These are phyloP conservation scores for Sericinus montela DNA, from an alignment of 2,888 invertebrate genomes.

Conservation along the genomic window DNA sequence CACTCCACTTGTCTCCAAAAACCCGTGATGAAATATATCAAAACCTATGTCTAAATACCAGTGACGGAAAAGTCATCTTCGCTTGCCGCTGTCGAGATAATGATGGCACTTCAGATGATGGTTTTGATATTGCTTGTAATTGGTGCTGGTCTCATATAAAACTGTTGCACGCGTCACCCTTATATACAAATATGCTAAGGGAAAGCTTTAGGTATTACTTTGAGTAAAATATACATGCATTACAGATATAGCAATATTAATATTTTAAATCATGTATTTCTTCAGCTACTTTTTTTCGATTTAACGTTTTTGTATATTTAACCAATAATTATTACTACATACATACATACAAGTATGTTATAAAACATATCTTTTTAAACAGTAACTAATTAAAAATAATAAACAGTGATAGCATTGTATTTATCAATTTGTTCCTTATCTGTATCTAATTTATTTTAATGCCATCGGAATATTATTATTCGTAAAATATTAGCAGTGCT, in stretches of 20 bases:
- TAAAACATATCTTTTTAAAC: too few species aligned
- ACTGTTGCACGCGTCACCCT: constrained; percentile 74
- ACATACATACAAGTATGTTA: too few species aligned
- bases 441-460: background rate
- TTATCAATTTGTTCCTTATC: background rate
- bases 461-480: background rate
- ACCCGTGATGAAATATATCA: constrained; percentile 61
- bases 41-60: constrained; percentile 54
- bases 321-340: too few species aligned
- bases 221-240: background rate
- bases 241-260: background rate
- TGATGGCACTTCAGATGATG: constrained; percentile 75
- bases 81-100: constrained; percentile 57
- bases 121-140: constrained; percentile 75
- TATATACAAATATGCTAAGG: constrained; percentile 39
- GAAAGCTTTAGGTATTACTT: constrained; percentile 21
- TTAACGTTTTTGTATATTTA: too few species aligned
- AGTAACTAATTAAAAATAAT: too few species aligned
- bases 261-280: too few species aligned
- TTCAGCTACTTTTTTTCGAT: too few species aligned
- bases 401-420: background rate
- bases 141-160: constrained; percentile 70
- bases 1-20: constrained; percentile 79
- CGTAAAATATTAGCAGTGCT: too few species aligned
- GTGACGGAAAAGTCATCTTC: constrained; percentile 49